These are phyloP conservation scores for Protobothrops flavoviridis DNA, from an alignment of 2,113 vertebrate species.

Conservation along the genomic window DNA sequence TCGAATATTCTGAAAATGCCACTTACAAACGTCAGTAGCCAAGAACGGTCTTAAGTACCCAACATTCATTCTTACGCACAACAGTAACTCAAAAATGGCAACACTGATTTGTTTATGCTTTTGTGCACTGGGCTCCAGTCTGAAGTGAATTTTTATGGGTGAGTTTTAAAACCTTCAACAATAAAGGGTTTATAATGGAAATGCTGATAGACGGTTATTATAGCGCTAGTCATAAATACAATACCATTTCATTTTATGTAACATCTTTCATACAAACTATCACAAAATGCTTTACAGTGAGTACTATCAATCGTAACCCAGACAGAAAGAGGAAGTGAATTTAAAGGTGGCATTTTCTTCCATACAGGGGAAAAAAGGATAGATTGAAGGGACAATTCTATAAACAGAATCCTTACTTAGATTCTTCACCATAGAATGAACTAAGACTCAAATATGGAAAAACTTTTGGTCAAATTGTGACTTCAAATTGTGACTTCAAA, in stretches of 20 bases:
- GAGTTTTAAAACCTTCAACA: slow-evolving; percentile 55
- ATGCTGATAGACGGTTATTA: slow-evolving; percentile 45
- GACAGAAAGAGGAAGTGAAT: slow-evolving; percentile 35
- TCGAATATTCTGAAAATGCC: slow-evolving; percentile 25
- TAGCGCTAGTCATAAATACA: slow-evolving; percentile 56
- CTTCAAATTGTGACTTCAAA: neutral
- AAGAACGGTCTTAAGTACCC: neutral
- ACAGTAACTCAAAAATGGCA: slow-evolving; percentile 44
- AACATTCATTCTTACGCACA: slow-evolving; percentile 26
- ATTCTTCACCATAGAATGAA: neutral
- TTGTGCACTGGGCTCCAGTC: slow-evolving; percentile 26
- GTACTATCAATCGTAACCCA: slow-evolving; percentile 44
- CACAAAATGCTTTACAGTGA: slow-evolving; percentile 53
- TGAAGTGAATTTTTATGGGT: slow-evolving; percentile 47
- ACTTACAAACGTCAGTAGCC: slow-evolving; percentile 24
- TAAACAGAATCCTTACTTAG: neutral
- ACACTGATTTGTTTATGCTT: slow-evolving; percentile 39
- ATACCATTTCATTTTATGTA: slow-evolving; percentile 57
- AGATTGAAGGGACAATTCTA: neutral
- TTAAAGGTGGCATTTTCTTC: slow-evolving; percentile 40
- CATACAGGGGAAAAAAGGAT: slow-evolving; percentile 20
- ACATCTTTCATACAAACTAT: slow-evolving; percentile 49
- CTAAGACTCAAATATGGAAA: neutral
- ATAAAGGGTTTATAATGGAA: slow-evolving; percentile 52
- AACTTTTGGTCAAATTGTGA: neutral